Base-by-base conservation (phyloP, 2,797 vertebrate species). In the Graptemys geographica region DNA sequence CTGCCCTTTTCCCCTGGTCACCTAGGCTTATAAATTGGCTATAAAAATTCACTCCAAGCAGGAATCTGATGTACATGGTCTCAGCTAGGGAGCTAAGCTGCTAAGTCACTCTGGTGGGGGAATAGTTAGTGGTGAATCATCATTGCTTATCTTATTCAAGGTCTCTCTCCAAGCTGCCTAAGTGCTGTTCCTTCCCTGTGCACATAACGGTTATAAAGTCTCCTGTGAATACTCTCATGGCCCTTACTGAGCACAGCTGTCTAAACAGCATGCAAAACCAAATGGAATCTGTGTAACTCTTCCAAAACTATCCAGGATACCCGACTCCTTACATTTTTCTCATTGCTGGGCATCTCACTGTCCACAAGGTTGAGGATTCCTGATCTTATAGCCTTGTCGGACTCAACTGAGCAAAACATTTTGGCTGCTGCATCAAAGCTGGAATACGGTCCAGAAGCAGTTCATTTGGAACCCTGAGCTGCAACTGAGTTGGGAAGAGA, bases 1-100 rank as follows among this genome's bases (percentile, higher is more conserved):
- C 91, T 19, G 53, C 31, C 16, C 33, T 72, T 41, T 72, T 72
- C n/a, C 37, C n/a, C 16, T 19, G 83, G 31, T 0, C 3, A 56
- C 0, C 23, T 0, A 53, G 82, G 11, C 53, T 13, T 0, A 78
- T 16, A 59, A 94, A n/a, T 6, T 1, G 21, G 2, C 72, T 49
- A 78, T 47, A 78, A 44, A 37, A 59, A 84, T 92, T 87, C 31
- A 1, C 3, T 11, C 9, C 0, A 0, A 41, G 51, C 0, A 93
- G 81, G 93, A 93, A 86, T 74, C 31, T 49, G 82, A n/a, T 19
- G 44, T 5, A n/a, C 25, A 62, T 41, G 37, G 2, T 69, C 79
- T 87, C 82, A 0, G 0, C 13, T 12, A 27, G 52, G 28, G 92
- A 4, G 76, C 78, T 0, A 19, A 86, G 55, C 74, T 53, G 28